Percentiles rank a stretch among this genome's conserved stretches.
Conservation (phyloP, 2,113 vertebrate species). For the Lepisosteus osseus region DNA sequence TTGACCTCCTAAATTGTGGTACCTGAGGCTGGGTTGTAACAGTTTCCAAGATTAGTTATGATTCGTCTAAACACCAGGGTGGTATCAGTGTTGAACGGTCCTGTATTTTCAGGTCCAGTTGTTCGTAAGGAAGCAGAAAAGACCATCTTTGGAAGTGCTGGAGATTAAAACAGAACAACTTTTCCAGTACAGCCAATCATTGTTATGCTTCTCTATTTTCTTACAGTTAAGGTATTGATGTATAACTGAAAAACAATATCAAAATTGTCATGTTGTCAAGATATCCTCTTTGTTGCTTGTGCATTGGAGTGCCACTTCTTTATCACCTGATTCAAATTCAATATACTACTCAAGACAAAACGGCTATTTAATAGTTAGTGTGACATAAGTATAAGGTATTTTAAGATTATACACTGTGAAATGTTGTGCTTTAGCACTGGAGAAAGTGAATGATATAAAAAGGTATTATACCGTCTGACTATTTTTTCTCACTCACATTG, state of each 20-base stretch:
- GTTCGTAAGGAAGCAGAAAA: constrained; percentile 47
- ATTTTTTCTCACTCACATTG: too few species aligned
- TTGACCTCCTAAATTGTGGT: neutral
- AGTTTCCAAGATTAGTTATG: constrained; percentile 42
- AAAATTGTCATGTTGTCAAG: constrained; percentile 15
- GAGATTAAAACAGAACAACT: neutral
- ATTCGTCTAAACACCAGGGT: constrained; percentile 39
- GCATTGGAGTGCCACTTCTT: constrained; percentile 24
- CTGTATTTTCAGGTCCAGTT: constrained; percentile 31
- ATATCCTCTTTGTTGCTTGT: constrained; percentile 26
- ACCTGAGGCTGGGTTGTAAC: constrained; percentile 49
- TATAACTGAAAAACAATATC: neutral
- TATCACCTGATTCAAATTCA: neutral
- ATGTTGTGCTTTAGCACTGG: too few species aligned
- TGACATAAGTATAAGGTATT: too few species aligned
- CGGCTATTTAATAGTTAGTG: too few species aligned
- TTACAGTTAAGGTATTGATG: neutral
- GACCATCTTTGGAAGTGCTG: constrained; percentile 33
- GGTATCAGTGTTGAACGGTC: constrained; percentile 33
- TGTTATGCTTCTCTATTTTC: neutral
- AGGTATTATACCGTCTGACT: too few species aligned
- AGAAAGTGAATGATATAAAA: too few species aligned
- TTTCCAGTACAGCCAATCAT: too few species aligned
- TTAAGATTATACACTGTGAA: too few species aligned
- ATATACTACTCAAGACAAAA: too few species aligned